These are phyloP conservation scores for Ctena decussata DNA, from an alignment of 2,888 invertebrate genomes.

Conservation along the genomic window DNA sequence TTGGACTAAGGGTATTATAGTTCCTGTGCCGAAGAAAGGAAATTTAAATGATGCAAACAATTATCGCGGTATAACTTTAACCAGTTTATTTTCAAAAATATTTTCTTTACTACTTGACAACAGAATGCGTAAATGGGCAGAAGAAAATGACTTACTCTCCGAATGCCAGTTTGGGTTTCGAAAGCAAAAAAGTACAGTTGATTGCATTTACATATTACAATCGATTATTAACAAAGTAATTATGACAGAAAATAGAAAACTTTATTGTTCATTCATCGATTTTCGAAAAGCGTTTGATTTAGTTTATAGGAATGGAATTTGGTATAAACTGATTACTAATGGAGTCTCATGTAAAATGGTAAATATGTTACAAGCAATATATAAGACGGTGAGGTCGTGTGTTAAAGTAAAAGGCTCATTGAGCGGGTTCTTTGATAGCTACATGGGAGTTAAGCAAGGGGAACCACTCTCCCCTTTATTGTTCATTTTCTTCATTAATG, in stretches of 20 bases:
- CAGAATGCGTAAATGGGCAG: background rate
- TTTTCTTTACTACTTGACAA: conserved; percentile 4
- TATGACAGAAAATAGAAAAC: background rate
- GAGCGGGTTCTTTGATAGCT: conserved; percentile 19
- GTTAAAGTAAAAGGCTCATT: background rate
- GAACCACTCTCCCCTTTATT: conserved; percentile 30
- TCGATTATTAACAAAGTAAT: background rate
- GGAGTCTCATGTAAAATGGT: conserved; percentile 23
- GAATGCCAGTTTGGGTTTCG: conserved; percentile 29
- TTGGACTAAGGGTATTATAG: conserved; percentile 7
- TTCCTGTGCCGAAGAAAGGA: conserved; percentile 15
- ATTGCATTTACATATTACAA: conserved; percentile 9
- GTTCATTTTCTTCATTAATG: conserved; percentile 22
- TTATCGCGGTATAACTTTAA: conserved; percentile 15
- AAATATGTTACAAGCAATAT: conserved; percentile 5
- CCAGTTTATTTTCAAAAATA: conserved; percentile 17
- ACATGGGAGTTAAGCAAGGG: conserved; percentile 20
- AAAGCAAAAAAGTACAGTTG: conserved; percentile 3
- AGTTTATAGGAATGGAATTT: conserved; percentile 14
- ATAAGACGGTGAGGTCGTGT: conserved; percentile 6
- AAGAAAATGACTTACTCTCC: background rate
- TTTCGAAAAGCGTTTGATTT: conserved; percentile 34
- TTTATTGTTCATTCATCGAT: conserved; percentile 27
- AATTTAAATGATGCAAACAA: background rate
- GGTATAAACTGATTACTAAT: conserved; percentile 17